phyloP scores from a whole-genome alignment of 2,113 vertebrate species.

The Cyrtonyx montezumae region DNA sequence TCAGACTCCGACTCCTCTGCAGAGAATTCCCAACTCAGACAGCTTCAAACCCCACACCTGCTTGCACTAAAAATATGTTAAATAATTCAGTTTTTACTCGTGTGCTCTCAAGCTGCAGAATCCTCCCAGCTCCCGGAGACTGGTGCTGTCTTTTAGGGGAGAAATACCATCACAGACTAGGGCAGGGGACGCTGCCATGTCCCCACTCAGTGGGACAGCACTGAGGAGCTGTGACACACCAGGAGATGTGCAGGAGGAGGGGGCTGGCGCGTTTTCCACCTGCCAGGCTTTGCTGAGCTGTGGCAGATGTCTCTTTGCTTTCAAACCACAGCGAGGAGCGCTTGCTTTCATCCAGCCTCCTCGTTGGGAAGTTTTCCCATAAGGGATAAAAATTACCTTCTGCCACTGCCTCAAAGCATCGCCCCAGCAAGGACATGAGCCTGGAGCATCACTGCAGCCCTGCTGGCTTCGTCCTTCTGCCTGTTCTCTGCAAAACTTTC shows the following conservation, averaged over 20 bases:
- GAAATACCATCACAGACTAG: fast-evolving
- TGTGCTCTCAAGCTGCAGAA: neutral
- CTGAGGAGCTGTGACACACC: neutral
- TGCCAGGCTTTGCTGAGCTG: neutral
- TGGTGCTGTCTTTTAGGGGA: fast-evolving
- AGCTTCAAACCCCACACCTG: neutral
- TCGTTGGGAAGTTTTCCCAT: neutral
- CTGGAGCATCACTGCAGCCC: fast-evolving
- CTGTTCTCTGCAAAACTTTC: neutral
- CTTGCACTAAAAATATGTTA: neutral
- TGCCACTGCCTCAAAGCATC: neutral
- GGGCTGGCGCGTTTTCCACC: neutral
- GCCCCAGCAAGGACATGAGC: fast-evolving
- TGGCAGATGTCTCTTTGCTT: neutral
- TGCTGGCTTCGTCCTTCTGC: neutral
- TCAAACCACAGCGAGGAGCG: neutral
- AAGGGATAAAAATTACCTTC: neutral
- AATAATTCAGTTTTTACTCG: slow-evolving; percentile 29
- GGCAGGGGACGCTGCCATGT: neutral
- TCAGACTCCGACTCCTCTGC: neutral
- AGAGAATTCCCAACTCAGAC: slow-evolving; percentile 31
- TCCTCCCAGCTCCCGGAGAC: neutral
- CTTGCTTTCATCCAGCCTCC: neutral
- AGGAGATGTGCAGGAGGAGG: neutral
- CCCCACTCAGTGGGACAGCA: fast-evolving